A percentile compares a stretch with the other conserved stretches of the same genome.
These are phyloP conservation scores for Anoplophora glabripennis DNA, from an alignment of 1,140 invertebrate species.

Conservation along the genomic window DNA sequence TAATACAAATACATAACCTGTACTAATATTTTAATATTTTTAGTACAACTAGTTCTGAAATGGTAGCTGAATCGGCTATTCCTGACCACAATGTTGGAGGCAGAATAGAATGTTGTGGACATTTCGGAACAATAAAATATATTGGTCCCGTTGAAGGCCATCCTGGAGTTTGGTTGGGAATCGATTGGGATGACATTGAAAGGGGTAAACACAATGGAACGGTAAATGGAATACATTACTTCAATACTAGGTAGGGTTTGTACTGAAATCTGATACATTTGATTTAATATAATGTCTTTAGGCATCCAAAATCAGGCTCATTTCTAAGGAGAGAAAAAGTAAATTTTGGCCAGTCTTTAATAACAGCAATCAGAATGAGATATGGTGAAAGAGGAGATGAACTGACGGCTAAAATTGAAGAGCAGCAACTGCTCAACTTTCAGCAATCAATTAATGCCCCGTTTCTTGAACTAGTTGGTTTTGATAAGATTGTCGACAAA, in stretches of 20 bases:
- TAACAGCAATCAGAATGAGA: conserved; percentile 68
- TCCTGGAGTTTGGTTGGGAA: conserved; percentile 74
- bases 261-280: neutral
- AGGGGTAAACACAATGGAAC: conserved; percentile 90
- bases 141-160: conserved; percentile 56
- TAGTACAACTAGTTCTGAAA: neutral
- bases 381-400: conserved; percentile 68
- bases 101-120: conserved; percentile 41
- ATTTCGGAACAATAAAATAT: conserved; percentile 53
- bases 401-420: conserved; percentile 55
- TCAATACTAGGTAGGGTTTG: conserved; percentile 65
- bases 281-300: neutral
- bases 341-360: conserved; percentile 64
- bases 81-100: conserved; percentile 27
- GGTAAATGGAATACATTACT: conserved; percentile 78
- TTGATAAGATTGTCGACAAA: conserved; percentile 78
- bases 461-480: conserved; percentile 83
- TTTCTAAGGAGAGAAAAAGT: conserved; percentile 83
- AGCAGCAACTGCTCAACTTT: conserved; percentile 60
- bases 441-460: conserved; percentile 70
- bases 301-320: conserved; percentile 64
- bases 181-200: conserved; percentile 88
- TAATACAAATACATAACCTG: too few relatives aligned
- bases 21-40: too few relatives aligned
- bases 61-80: neutral